phyloP scores from a whole-genome alignment of 2,888 invertebrate genomes.

The Nematopogon swammerdamellus region DNA sequence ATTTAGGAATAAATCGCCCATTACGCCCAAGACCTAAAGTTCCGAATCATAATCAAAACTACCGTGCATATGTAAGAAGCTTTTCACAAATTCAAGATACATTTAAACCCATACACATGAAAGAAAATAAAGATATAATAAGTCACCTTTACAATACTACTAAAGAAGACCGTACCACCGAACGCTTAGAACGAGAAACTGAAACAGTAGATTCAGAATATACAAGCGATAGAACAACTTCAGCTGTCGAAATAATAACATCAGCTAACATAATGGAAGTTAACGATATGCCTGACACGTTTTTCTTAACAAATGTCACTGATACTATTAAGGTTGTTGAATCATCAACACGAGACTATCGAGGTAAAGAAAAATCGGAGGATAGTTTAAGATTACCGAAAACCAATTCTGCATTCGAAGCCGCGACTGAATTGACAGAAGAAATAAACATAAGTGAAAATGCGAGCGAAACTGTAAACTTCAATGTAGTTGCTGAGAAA shows the following conservation, averaged over 20 bases:
- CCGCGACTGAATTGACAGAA: conserved; percentile 3
- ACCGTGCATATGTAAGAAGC: conserved; percentile 18
- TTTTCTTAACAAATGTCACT: conserved; percentile 18
- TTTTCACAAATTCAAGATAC: conserved; percentile 15
- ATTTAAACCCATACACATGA: conserved; percentile 1
- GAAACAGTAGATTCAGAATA: conserved; percentile 14
- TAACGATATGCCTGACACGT: conserved; percentile 8
- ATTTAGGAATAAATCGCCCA: conserved; percentile 71
- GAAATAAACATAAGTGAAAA: conserved; percentile 4
- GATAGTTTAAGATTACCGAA: conserved; percentile 35
- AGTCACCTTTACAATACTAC: not conserved
- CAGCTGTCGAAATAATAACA: not conserved
- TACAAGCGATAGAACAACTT: not conserved
- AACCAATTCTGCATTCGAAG: conserved; percentile 27
- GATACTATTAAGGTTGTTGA: conserved; percentile 20
- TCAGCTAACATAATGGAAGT: conserved; percentile 14
- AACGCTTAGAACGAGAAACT: conserved; percentile 12
- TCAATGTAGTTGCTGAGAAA: no score
- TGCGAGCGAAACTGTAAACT: no score
- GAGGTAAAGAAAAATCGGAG: conserved; percentile 12
- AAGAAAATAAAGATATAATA: conserved; percentile 5
- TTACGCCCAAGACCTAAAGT: conserved; percentile 61
- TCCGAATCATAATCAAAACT: conserved; percentile 23
- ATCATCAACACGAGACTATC: conserved; percentile 7
- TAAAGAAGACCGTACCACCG: not conserved